phyloP scores from a whole-genome alignment of 2,113 vertebrate genomes.

The Falco punctatus region DNA sequence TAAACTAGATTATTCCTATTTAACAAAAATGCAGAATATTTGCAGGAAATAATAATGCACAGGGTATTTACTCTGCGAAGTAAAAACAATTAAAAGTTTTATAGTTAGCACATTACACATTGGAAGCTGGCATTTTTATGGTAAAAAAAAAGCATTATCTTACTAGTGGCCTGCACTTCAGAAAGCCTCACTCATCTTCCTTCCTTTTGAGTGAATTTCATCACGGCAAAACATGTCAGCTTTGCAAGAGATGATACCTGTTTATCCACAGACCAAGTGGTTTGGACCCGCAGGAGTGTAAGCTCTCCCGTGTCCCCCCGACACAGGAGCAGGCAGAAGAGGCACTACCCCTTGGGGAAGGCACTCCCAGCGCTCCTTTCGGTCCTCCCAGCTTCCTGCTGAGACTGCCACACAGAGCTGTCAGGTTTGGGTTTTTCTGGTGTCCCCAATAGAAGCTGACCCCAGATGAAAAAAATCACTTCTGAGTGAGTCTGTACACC shows the following conservation, averaged over 20 bases:
- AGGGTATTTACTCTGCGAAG: not conserved
- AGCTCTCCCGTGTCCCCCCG: not conserved
- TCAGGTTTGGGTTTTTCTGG: not conserved
- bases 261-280: not conserved
- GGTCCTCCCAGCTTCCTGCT: not conserved
- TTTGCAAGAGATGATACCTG: not conserved
- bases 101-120: not conserved
- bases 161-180: not conserved
- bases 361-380: not conserved
- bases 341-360: not conserved
- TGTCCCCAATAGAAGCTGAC: not conserved
- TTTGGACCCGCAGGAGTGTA: not conserved
- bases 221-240: not conserved
- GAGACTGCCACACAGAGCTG: not conserved
- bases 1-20: not conserved
- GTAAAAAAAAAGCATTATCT: not conserved
- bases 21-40: not conserved
- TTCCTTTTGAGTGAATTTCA: not conserved
- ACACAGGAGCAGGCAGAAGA: accelerated
- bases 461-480: not conserved
- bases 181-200: not conserved
- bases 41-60: not conserved
- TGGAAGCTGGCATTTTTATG: not conserved
- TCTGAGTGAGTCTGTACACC: not conserved
- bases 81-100: not conserved